Evolutionary conservation across 2,797 vertebrate species (phyloP), one percentile per base, ranked within the genome.

Genomic region (Acrossocheilus wenchowensis): DNA sequence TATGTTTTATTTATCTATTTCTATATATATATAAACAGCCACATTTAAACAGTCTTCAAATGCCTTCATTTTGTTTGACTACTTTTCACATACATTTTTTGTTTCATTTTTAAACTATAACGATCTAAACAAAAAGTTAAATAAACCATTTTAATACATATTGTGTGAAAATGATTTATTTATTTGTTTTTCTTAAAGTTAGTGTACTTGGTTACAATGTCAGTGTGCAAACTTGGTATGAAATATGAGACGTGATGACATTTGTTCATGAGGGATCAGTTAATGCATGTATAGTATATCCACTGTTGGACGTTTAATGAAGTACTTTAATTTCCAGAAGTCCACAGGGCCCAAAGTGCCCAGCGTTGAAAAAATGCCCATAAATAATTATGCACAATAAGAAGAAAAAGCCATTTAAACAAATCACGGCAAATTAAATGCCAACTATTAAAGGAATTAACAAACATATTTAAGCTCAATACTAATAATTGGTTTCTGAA

Each of bases 301-400:
- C 26, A 75, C 9, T 36, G 45, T 21, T 21, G 26, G 73, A 52
- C 26, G 21, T 75, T 34, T 52, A 52, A 75, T 19, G 1, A 74
- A 50, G 43, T 30, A 52, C 26, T 52, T 75, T 75, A 23, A 72
- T 72, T 72, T 43, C 62, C 6, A n/a, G 0, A 75, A 52, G 26
- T 52, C 73, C 17, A 21, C 30, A 52, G 48, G 26, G 73, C 17
- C n/a, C n/a, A 48, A 17, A n/a, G 23, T 48, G 41, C 41, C 48
- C 45, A 75, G 36, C 2, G 11, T 36, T 21, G 6, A 6, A 57
- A 78, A 54, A 54, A 77, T 21, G 3, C 30, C 7, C 2, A 77
- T 78, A 39, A 78, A 78, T 78, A 79, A 41, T 62, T 43, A 62
- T 41, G 57, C 57, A 78, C 52, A 60, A 14, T 41, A 41, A 60